Percentiles rank a stretch among this genome's conserved stretches.
phyloP scores from a whole-genome alignment of 2,797 vertebrate genomes.

The Acipenser ruthenus region DNA sequence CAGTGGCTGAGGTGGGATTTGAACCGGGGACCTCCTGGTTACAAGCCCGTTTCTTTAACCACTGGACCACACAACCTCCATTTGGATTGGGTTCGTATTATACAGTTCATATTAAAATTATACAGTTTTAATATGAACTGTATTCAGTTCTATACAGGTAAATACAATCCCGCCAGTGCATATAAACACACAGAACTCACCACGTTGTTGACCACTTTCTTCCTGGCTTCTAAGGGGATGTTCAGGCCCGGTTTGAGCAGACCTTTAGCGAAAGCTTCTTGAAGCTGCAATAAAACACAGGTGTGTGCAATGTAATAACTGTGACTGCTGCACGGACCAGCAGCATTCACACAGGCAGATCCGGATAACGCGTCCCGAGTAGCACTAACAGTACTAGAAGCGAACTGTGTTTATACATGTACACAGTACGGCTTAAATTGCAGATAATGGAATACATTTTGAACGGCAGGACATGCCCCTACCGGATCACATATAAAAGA shows the following conservation, averaged over 20 bases:
- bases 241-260: slow-evolving; percentile 85
- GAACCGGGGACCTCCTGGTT: too few species aligned
- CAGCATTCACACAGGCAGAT: background rate
- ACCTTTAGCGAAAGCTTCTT: slow-evolving; percentile 78
- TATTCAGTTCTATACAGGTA: too few species aligned
- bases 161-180: background rate
- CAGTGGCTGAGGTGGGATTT: too few species aligned
- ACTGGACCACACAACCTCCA: too few species aligned
- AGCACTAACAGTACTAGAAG: background rate
- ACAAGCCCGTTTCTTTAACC: too few species aligned
- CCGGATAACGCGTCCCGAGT: background rate
- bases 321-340: too few species aligned
- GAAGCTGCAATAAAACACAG: slow-evolving; percentile 58
- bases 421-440: background rate
- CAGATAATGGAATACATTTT: too few species aligned
- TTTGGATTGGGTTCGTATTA: too few species aligned
- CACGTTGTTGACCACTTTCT: slow-evolving; percentile 64
- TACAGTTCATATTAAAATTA: too few species aligned
- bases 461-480: background rate
- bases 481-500: background rate
- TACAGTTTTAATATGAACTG: too few species aligned
- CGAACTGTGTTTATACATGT: background rate
- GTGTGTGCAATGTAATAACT: background rate
- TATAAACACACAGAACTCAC: slow-evolving; percentile 53
- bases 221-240: slow-evolving; percentile 59